Base-by-base conservation (phyloP, 2,888 invertebrate genomes). In the Cephus sareptanus region DNA sequence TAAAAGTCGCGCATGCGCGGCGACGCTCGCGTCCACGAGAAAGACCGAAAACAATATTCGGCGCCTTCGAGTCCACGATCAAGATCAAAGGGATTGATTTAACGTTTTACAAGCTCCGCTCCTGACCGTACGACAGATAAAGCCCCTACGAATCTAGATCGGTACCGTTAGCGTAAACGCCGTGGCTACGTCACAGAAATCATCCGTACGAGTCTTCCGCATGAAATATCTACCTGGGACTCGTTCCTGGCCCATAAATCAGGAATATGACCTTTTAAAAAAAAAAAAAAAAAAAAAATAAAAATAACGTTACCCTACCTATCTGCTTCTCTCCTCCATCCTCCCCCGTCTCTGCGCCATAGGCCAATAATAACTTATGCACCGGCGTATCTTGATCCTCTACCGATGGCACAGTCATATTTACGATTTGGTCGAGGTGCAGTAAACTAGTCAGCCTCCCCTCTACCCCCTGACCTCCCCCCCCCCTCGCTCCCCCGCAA, bases 331-430 rank as follows among this genome's bases (percentile, higher is more conserved):
- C 34, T 15, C 4, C 37, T 56, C 82, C 80, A 80, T 82, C 83
- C 82, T 84, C 85, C 85, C 85, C 77, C 74, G 12, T 85, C 84
- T n/a, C 81, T 12, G 23, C 11, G 71, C 31, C 31, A 71, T 31
- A 33, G 71, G 82, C 86, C 85, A 87, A 88, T 87, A 84, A 84
- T 89, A 88, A 89, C 87, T 89, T 86, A 88, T 86, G 82, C 81
- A 82, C 78, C 79, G 81, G 81, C 83, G 85, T 87, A 87, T 85
- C 85, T 85, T 85, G 86, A 82, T 85, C 81, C 82, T 82, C 77
- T 81, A 80, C 83, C 71, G 83, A 86, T 80, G 85, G 81, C 83
- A 83, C 78, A 74, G 79, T 82, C 83, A 87, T 89, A 87, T 89
- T 89, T 87, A 89, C 88, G 88, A 87, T 87, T 88, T 80, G 83